Evolutionary conservation across 2,797 vertebrate genomes (phyloP), one percentile per base, ranked within the genome.

Genomic region (Sebastes itinus): DNA sequence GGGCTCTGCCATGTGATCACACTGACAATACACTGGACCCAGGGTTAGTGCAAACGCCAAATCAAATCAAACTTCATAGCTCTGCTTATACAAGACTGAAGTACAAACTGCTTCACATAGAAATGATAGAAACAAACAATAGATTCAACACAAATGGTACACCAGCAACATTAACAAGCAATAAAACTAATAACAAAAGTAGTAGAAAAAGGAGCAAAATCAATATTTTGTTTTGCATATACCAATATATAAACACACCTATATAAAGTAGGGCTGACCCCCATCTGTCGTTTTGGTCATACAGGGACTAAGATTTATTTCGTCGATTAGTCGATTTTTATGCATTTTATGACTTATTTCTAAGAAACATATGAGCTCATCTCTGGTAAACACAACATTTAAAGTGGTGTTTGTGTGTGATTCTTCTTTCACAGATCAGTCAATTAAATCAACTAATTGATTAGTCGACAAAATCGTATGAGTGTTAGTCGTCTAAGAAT

Each of bases 1-100:
- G 28, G 73, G 54, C 56, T 55, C 5, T 30, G 75, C 58, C 76
- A 82, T 60, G 58, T 80, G 77, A 86, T 58, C 7, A 11, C 52
- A 73, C 35, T 46, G 55, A 80, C 77, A 84, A 80, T 60, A 78
- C 64, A 75, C 33, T 30, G 22, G 66, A 32, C n/a, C 10, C 5
- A 27, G 42, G 70, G 68, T 66, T 58, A 66, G 62, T 28, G 62
- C 22, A 49, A 54, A 72, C 2, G 16, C 72, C 20, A 67, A 66
- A 33, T 74, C 11, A 27, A 42, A 56, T 75, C 46, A 58, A 59
- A 69, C 33, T 63, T 58, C 20, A 52, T 2, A 38, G 12, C 63
- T 30, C 10, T 8, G 4, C 33, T 72, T 54, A 55, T 63, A 42
- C 11, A 54, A 46, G 38, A 55, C 11, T 46, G 13, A 72, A 64